Percentiles rank a stretch among this genome's conserved stretches.
Evolutionary conservation across 2,113 vertebrate species (phyloP).

Genomic region (Corynorhinus townsendii): DNA sequence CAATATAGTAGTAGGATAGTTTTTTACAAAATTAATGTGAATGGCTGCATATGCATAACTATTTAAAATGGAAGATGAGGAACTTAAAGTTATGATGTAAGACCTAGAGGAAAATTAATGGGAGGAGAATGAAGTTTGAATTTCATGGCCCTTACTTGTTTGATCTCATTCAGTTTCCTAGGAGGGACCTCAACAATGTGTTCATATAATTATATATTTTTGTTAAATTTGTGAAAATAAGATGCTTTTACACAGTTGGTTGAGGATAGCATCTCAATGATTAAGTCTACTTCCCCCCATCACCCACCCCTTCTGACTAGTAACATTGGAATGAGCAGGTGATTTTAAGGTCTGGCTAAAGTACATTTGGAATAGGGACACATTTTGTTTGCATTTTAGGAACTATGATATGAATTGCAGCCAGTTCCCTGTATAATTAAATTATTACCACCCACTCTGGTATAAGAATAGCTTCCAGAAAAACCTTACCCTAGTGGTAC

Average conservation of each 20-base stretch:
- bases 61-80: neutral
- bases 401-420: neutral
- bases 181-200: neutral
- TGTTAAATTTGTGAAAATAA: neutral
- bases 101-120: neutral
- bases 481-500: neutral
- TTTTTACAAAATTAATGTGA: neutral
- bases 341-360: neutral
- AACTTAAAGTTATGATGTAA: neutral
- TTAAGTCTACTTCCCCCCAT: neutral
- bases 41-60: neutral
- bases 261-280: neutral
- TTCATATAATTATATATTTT: neutral
- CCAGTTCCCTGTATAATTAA: neutral
- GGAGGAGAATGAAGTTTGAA: neutral
- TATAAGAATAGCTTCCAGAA: neutral
- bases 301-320: neutral
- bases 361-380: neutral
- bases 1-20: neutral
- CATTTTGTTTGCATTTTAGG: neutral
- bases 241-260: neutral
- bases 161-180: neutral
- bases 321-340: neutral
- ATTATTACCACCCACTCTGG: neutral
- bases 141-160: neutral